Evolutionary conservation across 1,140 invertebrate genomes (phyloP), one percentile per base, ranked within the genome.

Genomic region (Hesperophylax magnus): DNA sequence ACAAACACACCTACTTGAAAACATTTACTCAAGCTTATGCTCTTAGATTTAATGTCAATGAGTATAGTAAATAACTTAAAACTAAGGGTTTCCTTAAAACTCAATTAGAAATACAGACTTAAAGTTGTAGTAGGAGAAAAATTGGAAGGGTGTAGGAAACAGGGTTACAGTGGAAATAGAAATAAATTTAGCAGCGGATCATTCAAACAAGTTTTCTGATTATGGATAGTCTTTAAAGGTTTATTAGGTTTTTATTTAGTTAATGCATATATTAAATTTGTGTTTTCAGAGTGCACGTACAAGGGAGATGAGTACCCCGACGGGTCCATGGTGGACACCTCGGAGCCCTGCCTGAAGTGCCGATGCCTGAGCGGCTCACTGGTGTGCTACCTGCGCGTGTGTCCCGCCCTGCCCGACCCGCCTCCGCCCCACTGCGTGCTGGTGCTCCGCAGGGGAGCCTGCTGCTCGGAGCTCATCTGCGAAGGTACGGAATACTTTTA

Each of bases 381-480:
- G 39, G 90, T 95, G 53, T 97, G 96, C 87, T 92, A 94, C 77
- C 89, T 96, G 69, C 91, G 94, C 60, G 92, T 96, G 11, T 96
- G 95, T 85, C 93, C 93, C 8, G 72, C 85, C 81, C 90, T 95
- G 81, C 94, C 95, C 4, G 93, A 94, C 86, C 93, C 95, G 20
- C 93, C 94, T 71, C 94, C 95, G 1, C 85, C 90, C 3, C 93
- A 94, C 56, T 97, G 96, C 85, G 91, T 94, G 31, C 88, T 94
- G 5, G 87, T 94, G 24, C 93, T 95, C 61, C 90, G 92, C 80
- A 90, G 91, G 71, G 92, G 92, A 76, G 88, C 91, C 24, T 97
- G 96, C 87, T 97, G 96, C 85, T 92, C 94, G 1, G 92, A 95
- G 84, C 86, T 97, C 65, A 91, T 94, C 67, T 97, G 96, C 85